Evolutionary conservation across 2,888 invertebrate species (phyloP), one percentile per base, ranked within the genome.

Genomic region (Cabera pusaria): DNA sequence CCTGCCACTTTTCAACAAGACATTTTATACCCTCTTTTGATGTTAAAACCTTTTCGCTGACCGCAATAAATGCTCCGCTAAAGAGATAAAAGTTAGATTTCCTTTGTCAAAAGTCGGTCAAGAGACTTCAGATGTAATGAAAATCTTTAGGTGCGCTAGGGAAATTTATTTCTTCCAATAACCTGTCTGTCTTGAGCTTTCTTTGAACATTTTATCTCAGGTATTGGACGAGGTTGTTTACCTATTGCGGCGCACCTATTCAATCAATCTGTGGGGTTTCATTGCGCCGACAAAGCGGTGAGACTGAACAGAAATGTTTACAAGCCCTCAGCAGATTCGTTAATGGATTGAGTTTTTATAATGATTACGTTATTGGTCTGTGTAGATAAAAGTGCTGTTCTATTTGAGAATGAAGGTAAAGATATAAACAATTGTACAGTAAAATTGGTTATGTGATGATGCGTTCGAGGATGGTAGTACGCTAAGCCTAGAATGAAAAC

Each of bases 1-100:
- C 34, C 43, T 31, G 23, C 38, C 34, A 53, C 52, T 48, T 65
- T 61, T 59, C 60, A 64, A 68, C 62, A 55, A 70, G 63, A 69
- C 67, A 49, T 52, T 54, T 56, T 46, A 64, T 59, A 59, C 52
- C 57, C 50, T 60, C 59, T 70, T 78, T 81, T 78, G 77, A 81
- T 78, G 72, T 58, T 49, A 51, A 55, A 63, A 74, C 72, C 72
- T 74, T 77, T 65, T 71, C 49, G 66, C 72, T 75, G 75, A 67
- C 77, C 78, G 76, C 80, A 79, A 82, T 84, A 82, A 85, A 82
- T 74, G 74, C 70, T 69, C 59, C 52, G 60, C 64, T 72, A 70
- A 75, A 70, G 64, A 75, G 74, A 83, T 79, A 78, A 84, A 84
- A 82, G 72, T 77, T 66, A 62, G 64, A 70, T 69, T n/a, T 71